Evolutionary conservation across 2,888 invertebrate genomes (phyloP), one percentile per base, ranked within the genome.

Genomic region (Biston stratarius): DNA sequence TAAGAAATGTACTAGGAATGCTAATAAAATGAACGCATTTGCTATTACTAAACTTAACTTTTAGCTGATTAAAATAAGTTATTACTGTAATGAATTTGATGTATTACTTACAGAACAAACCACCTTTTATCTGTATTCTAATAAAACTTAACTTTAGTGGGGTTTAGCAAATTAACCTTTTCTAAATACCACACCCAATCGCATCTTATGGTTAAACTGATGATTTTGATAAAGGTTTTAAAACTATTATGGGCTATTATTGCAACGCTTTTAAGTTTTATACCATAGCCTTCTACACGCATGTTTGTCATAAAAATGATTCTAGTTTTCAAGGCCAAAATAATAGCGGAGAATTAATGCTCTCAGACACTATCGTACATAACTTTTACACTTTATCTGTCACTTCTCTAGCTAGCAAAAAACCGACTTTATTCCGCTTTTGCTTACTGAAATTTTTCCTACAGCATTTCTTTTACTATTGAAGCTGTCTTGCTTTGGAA

Each of bases 141-240:
- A 47, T 57, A 40, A 57, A 34, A 45, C n/a, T 47, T 14, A 47
- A 57, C 40, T 44, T 40, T n/a, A 52, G 52, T 40, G 42, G 38
- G 0, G 38, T 38, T 40, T 15, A 42, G 42, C n/a, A 42, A 55
- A 33, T 47, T 57, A 57, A 47, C 57, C 57, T 45, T 56, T 57
- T 57, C 57, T 10, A 57, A 57, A 57, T 56, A 56, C 56, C 56
- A 56, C 45, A 47, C 57, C 45, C 57, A 47, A 57, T 57, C 45
- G n/a, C 45, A 44, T 45, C 33, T 57, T 14, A 14, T 45, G 44
- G 11, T 9, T 12, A 49, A 44, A 56, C 44, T 47, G 45, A 45
- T 57, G 57, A 57, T 47, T 57, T 64, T 53, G 40, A 60, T 55
- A 42, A 61, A 14, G 60, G 33, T 65, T 47, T 64, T 64, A 58